Percentiles rank a stretch among this genome's conserved stretches.
Conservation (phyloP, 2,113 vertebrate genomes). For the Ciconia maguari region DNA sequence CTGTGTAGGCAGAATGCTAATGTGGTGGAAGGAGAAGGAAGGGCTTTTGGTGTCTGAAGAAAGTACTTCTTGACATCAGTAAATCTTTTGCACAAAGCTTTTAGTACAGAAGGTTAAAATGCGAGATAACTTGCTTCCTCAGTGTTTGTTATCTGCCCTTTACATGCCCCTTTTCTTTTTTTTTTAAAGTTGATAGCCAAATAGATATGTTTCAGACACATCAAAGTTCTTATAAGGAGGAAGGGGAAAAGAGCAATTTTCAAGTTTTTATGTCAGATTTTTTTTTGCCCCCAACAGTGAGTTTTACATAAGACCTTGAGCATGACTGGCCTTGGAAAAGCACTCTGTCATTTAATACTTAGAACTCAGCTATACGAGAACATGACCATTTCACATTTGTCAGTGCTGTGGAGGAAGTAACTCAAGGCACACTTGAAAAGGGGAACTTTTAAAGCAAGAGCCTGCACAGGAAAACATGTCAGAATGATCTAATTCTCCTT, state of each 20-base stretch:
- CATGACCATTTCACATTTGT: conserved; percentile 4
- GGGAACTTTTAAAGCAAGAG: conserved; percentile 23
- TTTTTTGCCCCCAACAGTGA: neutral
- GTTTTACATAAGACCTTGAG: conserved; percentile 1
- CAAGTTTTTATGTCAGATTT: neutral
- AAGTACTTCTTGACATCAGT: neutral
- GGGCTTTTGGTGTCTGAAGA: conserved; percentile 1
- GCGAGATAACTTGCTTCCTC: conserved; percentile 1
- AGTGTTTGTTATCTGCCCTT: neutral
- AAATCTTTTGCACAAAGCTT: neutral
- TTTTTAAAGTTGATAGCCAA: neutral
- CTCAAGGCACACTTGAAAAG: conserved; percentile 18
- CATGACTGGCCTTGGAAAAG: neutral
- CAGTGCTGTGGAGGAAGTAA: conserved; percentile 18
- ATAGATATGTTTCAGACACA: neutral
- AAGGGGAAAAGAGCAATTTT: conserved; percentile 58
- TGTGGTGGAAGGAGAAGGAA: neutral
- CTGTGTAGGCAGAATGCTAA: neutral
- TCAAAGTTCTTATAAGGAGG: conserved; percentile 20
- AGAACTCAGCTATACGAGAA: neutral
- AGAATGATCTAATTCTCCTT: neutral
- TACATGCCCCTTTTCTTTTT: neutral
- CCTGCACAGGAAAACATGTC: neutral
- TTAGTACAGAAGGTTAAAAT: conserved; percentile 43
- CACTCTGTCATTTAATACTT: neutral